These are phyloP conservation scores for Malurus leucopterus DNA, from an alignment of 2,797 vertebrate genomes.

Conservation along the genomic window DNA sequence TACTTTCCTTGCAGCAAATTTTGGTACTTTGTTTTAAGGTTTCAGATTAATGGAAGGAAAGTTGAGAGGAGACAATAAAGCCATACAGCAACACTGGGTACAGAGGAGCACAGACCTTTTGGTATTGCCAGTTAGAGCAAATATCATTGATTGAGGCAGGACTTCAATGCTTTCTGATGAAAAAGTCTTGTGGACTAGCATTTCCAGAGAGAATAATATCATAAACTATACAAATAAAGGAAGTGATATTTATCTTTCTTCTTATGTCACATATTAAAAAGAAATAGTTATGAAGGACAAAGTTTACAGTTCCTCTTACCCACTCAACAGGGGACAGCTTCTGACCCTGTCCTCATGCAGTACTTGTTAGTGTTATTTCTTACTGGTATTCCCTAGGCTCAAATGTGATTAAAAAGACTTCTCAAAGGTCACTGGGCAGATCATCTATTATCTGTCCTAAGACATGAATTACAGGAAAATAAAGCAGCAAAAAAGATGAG, in stretches of 20 bases:
- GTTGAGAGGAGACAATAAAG: slow-evolving; percentile 1
- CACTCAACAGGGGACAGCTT: not conserved
- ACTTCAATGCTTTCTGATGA: not conserved
- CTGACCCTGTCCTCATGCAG: not conserved
- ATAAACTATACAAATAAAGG: slow-evolving; percentile 37
- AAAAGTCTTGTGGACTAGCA: not conserved
- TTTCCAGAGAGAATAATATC: slow-evolving; percentile 19
- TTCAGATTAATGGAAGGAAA: slow-evolving; percentile 36
- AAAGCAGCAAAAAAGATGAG: not conserved
- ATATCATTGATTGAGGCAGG: not conserved
- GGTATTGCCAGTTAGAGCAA: not conserved
- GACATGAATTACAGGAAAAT: slow-evolving; percentile 22
- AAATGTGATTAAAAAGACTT: slow-evolving; percentile 42
- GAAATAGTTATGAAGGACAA: slow-evolving; percentile 44
- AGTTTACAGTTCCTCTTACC: slow-evolving; percentile 21
- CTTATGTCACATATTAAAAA: slow-evolving; percentile 46
- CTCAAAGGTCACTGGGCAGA: slow-evolving; percentile 33
- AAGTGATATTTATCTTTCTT: slow-evolving; percentile 44
- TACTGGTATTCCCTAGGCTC: not conserved
- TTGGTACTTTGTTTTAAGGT: slow-evolving; percentile 41
- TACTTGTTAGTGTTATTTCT: slow-evolving; percentile 15
- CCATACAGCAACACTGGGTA: not conserved
- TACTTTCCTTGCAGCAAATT: slow-evolving; percentile 53
- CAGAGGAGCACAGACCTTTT: not conserved
- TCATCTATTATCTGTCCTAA: not conserved